Evolutionary conservation across 2,113 vertebrate species (phyloP), one percentile per base, ranked within the genome.

Genomic region (Synchiropus splendidus): DNA sequence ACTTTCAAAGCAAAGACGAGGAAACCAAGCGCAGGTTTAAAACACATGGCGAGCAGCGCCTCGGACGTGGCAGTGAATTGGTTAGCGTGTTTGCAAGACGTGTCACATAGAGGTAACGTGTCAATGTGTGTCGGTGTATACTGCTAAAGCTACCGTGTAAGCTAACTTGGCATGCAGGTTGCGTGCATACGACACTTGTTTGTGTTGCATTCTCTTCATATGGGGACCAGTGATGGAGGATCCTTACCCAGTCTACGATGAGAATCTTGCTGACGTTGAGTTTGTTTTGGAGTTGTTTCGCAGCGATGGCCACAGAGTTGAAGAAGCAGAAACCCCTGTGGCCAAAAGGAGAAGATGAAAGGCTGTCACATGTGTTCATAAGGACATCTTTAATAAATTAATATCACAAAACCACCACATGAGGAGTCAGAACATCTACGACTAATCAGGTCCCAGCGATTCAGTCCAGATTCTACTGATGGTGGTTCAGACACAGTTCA

Each of bases 211-310:
- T 31, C 39, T 31, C 31, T 45, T 36, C 64, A 60, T 58, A 37
- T 64, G 70, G 16, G 11, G 50, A 57, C 33, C 53, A 69, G 56
- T 33, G 51, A 46, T 6, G 9, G 32, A 18, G 36, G 21, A 18
- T 55, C 69, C 89, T 87, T 53, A 98, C 94, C 93, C 94, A 98
- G 81, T 97, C 91, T 37, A 97, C 87, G 2, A 98, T 92, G 58
- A 97, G 92, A 62, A 97, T 92, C 82, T 90, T 95, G 81, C 69
- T 64, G 51, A 88, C 81, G 1, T 87, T 88, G 65, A 86, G 82
- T 39, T 87, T 92, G 16, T 90, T 55, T 30, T 82, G 80, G 31
- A 87, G 83, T 58, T 85, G 83, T 70, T 88, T 84, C 55, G 92
- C 91, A 2, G 94, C 91, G 1, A 98, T 87, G 39, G 92, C 93